phyloP scores from a whole-genome alignment of 2,113 vertebrate species.

The Pseudolaguvia tuberculata region DNA sequence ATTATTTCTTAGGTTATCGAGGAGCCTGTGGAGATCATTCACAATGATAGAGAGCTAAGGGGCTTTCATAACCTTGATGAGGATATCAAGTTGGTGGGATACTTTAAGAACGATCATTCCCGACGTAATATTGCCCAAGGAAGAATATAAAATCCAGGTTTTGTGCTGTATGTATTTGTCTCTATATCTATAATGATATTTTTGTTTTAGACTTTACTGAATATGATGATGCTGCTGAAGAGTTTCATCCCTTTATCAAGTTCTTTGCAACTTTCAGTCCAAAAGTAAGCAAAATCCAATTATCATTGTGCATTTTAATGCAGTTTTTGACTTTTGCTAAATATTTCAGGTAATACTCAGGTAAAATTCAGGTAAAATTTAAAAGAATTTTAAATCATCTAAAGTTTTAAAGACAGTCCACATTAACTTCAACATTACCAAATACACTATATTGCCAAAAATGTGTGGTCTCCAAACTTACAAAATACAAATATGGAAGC shows the following conservation, averaged over 20 bases:
- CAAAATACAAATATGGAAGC: too few relatives aligned
- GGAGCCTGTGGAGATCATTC: slow-evolving; percentile 82
- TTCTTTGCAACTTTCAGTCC: slow-evolving; percentile 87
- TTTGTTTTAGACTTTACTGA: slow-evolving; percentile 78
- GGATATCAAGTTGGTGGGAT: slow-evolving; percentile 83
- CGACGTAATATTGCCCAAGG: too few relatives aligned
- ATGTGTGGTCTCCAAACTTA: too few relatives aligned
- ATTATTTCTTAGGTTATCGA: slow-evolving; percentile 80
- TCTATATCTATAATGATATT: background rate
- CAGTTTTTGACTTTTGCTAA: too few relatives aligned
- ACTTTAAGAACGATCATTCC: slow-evolving; percentile 82
- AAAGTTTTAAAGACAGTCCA: too few relatives aligned
- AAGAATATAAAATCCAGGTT: background rate
- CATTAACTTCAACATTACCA: too few relatives aligned
- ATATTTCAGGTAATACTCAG: too few relatives aligned
- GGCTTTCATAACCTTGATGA: slow-evolving; percentile 84
- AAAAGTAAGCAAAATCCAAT: slow-evolving; percentile 67
- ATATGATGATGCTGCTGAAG: slow-evolving; percentile 80
- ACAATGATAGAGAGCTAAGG: slow-evolving; percentile 79
- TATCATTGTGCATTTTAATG: too few relatives aligned
- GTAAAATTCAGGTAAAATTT: too few relatives aligned
- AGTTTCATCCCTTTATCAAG: slow-evolving; percentile 87
- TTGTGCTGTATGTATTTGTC: background rate
- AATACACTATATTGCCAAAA: too few relatives aligned
- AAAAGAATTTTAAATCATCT: too few relatives aligned